Evolutionary conservation across 2,113 vertebrate genomes (phyloP).

Genomic region (Pteruthius melanotis): DNA sequence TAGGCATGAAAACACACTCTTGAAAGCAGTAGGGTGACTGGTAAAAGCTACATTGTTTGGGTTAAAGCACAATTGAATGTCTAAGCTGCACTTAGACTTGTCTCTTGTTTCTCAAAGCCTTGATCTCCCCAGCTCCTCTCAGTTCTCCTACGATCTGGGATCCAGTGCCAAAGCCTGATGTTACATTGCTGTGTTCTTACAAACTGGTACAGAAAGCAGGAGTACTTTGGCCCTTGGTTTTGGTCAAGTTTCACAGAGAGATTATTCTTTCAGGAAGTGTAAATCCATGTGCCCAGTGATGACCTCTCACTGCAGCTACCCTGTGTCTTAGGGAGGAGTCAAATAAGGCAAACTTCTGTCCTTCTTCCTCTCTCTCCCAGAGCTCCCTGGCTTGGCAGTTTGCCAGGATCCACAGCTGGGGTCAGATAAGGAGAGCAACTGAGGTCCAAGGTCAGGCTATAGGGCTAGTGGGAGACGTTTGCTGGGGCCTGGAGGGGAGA

Average conservation of each 20-base stretch:
- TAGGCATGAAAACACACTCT: neutral
- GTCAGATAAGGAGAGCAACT: slow-evolving; percentile 36
- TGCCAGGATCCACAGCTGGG: slow-evolving; percentile 30
- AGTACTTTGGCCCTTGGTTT: neutral
- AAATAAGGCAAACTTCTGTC: neutral
- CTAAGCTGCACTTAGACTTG: neutral
- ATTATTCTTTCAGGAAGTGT: neutral
- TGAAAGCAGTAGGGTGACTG: neutral
- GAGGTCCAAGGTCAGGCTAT: slow-evolving; percentile 38
- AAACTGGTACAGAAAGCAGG: neutral
- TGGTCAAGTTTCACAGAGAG: neutral
- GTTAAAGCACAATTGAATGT: neutral
- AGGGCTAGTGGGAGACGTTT: neutral
- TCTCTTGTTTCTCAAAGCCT: neutral
- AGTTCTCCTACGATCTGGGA: neutral
- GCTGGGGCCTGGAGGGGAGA: slow-evolving; percentile 22
- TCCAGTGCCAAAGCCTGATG: neutral
- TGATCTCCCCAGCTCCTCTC: neutral
- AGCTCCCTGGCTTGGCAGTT: neutral
- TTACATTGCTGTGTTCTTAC: neutral
- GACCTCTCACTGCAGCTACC: neutral
- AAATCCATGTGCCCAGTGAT: neutral
- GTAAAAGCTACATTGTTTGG: neutral
- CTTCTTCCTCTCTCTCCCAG: neutral
- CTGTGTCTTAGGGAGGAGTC: neutral